Conservation (phyloP, 2,113 vertebrate species). For the Casuarius casuarius region DNA sequence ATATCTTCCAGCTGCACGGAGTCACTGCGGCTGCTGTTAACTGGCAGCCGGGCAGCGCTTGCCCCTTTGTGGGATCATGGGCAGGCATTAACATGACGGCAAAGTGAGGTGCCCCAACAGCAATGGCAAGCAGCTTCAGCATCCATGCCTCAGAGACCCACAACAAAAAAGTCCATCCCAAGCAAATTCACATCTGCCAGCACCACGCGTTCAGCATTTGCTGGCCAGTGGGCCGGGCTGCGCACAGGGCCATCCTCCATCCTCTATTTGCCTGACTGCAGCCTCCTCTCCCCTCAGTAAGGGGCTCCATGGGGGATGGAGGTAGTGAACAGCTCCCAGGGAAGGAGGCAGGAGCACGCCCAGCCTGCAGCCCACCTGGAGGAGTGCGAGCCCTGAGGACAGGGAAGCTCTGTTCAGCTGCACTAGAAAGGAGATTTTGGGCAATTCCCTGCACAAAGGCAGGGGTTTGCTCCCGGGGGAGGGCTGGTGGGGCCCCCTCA, state of each 20-base stretch:
- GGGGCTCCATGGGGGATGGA: too few species aligned
- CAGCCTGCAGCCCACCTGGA: neutral
- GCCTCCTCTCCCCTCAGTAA: neutral
- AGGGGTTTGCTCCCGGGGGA: fast-evolving
- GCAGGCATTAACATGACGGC: neutral
- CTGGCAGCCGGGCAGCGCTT: fast-evolving
- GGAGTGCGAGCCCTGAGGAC: neutral
- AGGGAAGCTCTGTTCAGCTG: fast-evolving
- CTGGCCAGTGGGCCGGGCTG: too few species aligned
- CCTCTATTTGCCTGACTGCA: neutral
- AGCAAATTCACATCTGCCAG: neutral
- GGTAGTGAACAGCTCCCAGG: fast-evolving
- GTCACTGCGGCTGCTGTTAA: neutral
- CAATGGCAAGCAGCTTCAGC: neutral
- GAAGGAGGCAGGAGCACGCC: neutral
- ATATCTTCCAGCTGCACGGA: neutral
- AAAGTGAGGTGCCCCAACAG: fast-evolving
- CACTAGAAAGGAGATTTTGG: too few species aligned
- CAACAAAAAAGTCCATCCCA: neutral
- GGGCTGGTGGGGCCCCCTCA: fast-evolving
- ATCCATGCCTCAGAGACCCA: neutral
- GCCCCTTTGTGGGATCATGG: neutral
- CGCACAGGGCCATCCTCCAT: neutral
- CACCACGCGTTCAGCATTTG: too few species aligned
- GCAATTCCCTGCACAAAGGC: fast-evolving